Percentiles rank a stretch among this genome's conserved stretches.
These are phyloP conservation scores for Misgurnus mizolepis DNA, from an alignment of 2,113 vertebrate species.

Conservation along the genomic window DNA sequence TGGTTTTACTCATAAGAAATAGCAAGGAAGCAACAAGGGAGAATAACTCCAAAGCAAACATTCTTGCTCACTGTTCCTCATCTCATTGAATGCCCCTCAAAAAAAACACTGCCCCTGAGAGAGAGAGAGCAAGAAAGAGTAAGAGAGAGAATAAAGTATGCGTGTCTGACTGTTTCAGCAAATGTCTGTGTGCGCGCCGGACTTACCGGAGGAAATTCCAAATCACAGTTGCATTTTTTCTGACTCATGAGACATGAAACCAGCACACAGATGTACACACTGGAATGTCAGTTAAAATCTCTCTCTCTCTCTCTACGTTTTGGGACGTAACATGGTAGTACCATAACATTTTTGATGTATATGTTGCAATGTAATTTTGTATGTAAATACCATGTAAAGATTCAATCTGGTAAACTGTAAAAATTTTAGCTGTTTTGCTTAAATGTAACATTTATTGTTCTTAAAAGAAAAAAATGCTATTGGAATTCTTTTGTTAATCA, in stretches of 20 bases:
- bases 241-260: constrained; percentile 10
- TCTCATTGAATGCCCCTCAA: background rate
- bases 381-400: too few species aligned
- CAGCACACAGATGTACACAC: constrained; percentile 4
- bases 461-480: constrained; percentile 1
- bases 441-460: too few species aligned
- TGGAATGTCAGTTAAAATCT: constrained; percentile 10
- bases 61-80: background rate
- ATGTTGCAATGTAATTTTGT: too few species aligned
- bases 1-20: background rate
- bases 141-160: background rate
- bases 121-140: background rate
- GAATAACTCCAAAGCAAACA: constrained; percentile 13
- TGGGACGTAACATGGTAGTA: too few species aligned
- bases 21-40: constrained; percentile 4
- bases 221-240: constrained; percentile 37
- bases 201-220: constrained; percentile 38
- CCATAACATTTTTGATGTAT: too few species aligned
- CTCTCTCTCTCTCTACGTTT: too few species aligned
- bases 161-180: background rate
- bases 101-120: background rate
- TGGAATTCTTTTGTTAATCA: constrained; percentile 60
- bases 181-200: background rate
- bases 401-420: too few species aligned
- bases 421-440: too few species aligned